Evolutionary conservation across 2,888 invertebrate genomes (phyloP), one percentile per base, ranked within the genome.

Genomic region (Caenorhabditis sp.): DNA sequence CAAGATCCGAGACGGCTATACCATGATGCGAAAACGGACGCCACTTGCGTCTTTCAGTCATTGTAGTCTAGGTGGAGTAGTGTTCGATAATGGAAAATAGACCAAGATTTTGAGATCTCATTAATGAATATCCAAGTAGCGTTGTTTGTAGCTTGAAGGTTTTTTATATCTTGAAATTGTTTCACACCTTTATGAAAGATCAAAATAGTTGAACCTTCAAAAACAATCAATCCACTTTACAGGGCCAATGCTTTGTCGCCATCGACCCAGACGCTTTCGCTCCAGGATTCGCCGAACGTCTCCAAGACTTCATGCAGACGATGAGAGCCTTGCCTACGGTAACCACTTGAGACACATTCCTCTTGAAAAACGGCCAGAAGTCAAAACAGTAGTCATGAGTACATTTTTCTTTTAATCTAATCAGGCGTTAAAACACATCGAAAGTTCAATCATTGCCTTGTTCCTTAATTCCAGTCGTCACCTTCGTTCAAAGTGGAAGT

Each of bases 171-270:
- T n/a, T n/a, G n/a, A n/a, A n/a, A n/a, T n/a, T n/a, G n/a, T n/a
- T n/a, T n/a, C n/a, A n/a, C n/a, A 3, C 16, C 16, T 64, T 35
- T 35, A 35, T 35, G 8, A 35, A 35, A 35, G 31, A 4, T 35
- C n/a, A 35, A 8, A 35, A 35, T 35, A 35, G 31, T 8, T 8
- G 12, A 38, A 10, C 2, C 12, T 35, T 38, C 19, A 41, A 24
- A 56, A 56, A 0, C 24, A 16, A 58, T 94, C 0, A 93, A 94
- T 58, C 12, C 22, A 1, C 7, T 31, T 54, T 87, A 69, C 76
- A 88, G 89, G 91, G 91, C 3, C 91, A 91, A 79, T 89, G 90
- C 66, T 91, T 91, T 80, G 83, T 90, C 14, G 91, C 91, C 14
- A 85, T 91, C 19, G 90, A 91, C 74, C 89, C 90, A 24, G 84